Evolutionary conservation across 1,140 invertebrate genomes (phyloP).

Genomic region (Caenorhabditis elegans): DNA sequence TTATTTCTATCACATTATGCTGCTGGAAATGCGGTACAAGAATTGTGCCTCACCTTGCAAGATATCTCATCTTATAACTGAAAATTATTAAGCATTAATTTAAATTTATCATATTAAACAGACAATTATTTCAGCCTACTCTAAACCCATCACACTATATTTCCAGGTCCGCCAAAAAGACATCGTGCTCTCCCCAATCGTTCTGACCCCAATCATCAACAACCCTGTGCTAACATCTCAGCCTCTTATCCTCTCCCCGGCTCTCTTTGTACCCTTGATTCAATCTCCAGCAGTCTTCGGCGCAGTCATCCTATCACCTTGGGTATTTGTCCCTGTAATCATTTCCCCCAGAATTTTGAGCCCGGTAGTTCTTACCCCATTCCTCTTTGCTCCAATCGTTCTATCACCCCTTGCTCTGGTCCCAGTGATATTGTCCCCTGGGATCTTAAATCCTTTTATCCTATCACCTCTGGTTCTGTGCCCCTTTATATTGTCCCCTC

Average conservation of each 20-base stretch:
- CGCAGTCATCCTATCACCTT: constrained; percentile 47
- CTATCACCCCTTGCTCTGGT: constrained; percentile 53
- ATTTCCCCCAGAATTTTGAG: constrained; percentile 49
- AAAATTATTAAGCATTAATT: too few species aligned
- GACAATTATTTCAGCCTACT: too few species aligned
- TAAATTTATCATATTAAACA: too few species aligned
- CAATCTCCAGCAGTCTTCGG: constrained; percentile 51
- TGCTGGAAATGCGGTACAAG: too few species aligned
- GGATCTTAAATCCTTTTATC: constrained; percentile 28
- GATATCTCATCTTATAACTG: too few species aligned
- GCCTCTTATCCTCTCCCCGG: constrained; percentile 45
- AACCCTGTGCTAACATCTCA: constrained; percentile 24
- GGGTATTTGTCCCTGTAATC: constrained; percentile 53
- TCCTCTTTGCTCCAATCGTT: constrained; percentile 52
- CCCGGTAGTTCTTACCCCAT: constrained; percentile 53
- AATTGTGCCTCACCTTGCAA: too few species aligned
- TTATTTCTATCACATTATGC: too few species aligned
- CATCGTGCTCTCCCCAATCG: constrained; percentile 47
- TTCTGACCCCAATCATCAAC: constrained; percentile 40
- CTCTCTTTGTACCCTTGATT: constrained; percentile 44
- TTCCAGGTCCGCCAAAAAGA: constrained; percentile 43
- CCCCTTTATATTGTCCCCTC: constrained; percentile 39
- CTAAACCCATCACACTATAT: too few species aligned
- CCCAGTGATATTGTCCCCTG: constrained; percentile 50
- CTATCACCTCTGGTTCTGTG: constrained; percentile 34